Evolutionary conservation across 2,888 invertebrate species (phyloP), one percentile per base, ranked within the genome.

Genomic region (Latrodectus elegans): DNA sequence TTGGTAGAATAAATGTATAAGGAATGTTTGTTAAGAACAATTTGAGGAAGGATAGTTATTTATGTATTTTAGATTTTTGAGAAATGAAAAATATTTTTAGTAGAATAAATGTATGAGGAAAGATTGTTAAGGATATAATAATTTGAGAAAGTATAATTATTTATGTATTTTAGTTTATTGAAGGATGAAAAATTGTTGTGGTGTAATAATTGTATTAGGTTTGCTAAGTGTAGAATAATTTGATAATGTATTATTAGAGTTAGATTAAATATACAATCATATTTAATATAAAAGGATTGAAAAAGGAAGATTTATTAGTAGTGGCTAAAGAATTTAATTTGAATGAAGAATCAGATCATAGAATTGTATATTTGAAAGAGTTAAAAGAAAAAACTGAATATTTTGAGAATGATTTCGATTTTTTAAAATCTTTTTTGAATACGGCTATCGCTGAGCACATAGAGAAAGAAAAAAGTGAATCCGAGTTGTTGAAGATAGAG

Each of bases 221-320:
- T 38, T 38, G 38, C 4, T 38, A 38, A 38, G 38, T 2, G 4
- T 38, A 38, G 38, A 38, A 38, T 38, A 38, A 38, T 38, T 38
- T 38, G 3, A 38, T 4, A 38, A 38, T 38, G 2, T 38, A 4
- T 38, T 4, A 4, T 38, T 38, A 38, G 4, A 4, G 60, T 60
- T 60, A 15, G 10, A 15, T 60, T 60, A 15, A 60, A 60, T 4
- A 15, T 15, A 60, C 14, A 60, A 60, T 15, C 15, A 60, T 60
- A 11, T 60, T 60, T 15, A 60, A 15, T 60, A 60, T 60, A 60
- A 60, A 60, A 60, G 60, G 60, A 15, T 78, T 11, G 14, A 68
- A 76, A 26, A 78, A 78, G 22, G 60, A 79, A 26, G 60, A 60
- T 52, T n/a, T n/a, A n/a, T 14, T 79, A 14, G 70, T 8, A 60